phyloP scores from a whole-genome alignment of 2,113 vertebrate genomes.

The Pollimyrus isidori region DNA sequence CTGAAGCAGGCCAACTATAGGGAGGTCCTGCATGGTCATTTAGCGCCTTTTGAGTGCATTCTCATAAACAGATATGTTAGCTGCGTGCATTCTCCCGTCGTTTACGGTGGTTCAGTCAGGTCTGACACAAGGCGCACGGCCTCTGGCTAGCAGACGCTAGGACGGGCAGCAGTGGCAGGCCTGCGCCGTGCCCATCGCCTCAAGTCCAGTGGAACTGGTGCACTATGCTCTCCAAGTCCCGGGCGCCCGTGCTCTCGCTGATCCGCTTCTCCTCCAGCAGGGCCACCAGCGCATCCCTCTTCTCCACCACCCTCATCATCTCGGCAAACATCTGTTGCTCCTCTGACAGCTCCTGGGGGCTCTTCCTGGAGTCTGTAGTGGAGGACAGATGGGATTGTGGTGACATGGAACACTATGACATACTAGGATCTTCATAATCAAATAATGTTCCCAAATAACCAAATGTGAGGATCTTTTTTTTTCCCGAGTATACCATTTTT shows the following conservation, averaged over 20 bases:
- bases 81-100: not conserved
- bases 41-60: not conserved
- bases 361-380: constrained; percentile 69
- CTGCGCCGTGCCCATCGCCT: not conserved
- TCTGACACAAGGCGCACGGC: too few species aligned
- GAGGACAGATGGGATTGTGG: not conserved
- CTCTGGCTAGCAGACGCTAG: not conserved
- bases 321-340: constrained; percentile 68
- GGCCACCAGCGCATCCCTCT: constrained; percentile 68
- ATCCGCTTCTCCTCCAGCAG: constrained; percentile 77
- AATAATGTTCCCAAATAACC: not conserved
- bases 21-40: not conserved
- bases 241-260: constrained; percentile 71
- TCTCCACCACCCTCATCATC: constrained; percentile 81
- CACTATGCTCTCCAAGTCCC: constrained; percentile 66
- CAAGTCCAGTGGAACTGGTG: constrained; percentile 18
- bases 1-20: not conserved
- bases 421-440: not conserved
- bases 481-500: not conserved
- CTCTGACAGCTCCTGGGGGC: constrained; percentile 58
- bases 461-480: not conserved
- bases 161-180: not conserved
- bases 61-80: not conserved
- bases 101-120: not conserved
- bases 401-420: not conserved